Conservation (phyloP, 2,888 invertebrate genomes). For the Xiphydria camelus region DNA sequence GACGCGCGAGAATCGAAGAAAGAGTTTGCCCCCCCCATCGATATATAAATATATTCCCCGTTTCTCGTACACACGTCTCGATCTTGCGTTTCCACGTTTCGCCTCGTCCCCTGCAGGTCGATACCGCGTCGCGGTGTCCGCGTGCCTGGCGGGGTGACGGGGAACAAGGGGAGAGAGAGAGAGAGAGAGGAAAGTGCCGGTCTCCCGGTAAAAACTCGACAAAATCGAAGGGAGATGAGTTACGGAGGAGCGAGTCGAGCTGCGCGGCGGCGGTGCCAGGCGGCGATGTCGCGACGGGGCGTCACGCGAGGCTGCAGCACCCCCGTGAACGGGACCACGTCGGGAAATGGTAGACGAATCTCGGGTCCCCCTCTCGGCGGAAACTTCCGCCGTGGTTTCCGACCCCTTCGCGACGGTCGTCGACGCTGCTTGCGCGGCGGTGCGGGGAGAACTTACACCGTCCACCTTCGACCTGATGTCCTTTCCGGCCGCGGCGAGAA, state of each 20-base stretch:
- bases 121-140: background rate
- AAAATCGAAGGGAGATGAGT: constrained; percentile 37
- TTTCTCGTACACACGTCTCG: too few relatives aligned
- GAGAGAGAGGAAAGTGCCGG: constrained; percentile 20
- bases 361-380: background rate
- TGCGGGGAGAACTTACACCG: constrained; percentile 69
- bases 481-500: constrained; percentile 86
- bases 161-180: constrained; percentile 22
- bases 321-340: background rate
- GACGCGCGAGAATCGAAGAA: too few relatives aligned
- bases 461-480: constrained; percentile 86
- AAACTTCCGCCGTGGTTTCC: background rate
- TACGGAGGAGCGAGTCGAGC: constrained; percentile 56
- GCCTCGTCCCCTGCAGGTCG: background rate
- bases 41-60: too few relatives aligned
- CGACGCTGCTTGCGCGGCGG: background rate
- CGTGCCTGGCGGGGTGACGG: constrained; percentile 8
- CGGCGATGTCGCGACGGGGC: constrained; percentile 59
- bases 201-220: constrained; percentile 16
- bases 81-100: background rate
- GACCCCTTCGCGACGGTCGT: constrained; percentile 12
- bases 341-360: background rate
- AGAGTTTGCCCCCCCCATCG: too few relatives aligned
- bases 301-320: constrained; percentile 44
- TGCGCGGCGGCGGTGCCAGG: constrained; percentile 65